phyloP scores from a whole-genome alignment of 2,888 invertebrate genomes.

The Caenorhabditis parvicauda region DNA sequence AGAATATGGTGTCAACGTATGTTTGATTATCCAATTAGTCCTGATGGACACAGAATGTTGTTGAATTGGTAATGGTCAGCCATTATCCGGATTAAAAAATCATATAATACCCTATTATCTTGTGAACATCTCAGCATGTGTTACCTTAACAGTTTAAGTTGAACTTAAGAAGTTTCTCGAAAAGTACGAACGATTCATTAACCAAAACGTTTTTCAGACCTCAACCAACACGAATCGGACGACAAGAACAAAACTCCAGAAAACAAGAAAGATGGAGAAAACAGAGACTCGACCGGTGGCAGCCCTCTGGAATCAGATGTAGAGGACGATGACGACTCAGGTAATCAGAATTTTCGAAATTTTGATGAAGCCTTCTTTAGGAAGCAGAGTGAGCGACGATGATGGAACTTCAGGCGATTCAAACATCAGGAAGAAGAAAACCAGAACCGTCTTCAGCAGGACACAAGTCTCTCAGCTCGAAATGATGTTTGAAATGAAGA shows the following conservation, averaged over 20 bases:
- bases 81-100: no score
- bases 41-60: no score
- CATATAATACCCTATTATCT: no score
- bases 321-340: conserved; percentile 31
- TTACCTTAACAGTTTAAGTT: no score
- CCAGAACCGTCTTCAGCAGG: conserved; percentile 59
- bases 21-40: no score
- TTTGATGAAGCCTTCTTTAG: conserved; percentile 3
- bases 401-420: conserved; percentile 27
- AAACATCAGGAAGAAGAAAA: conserved; percentile 55
- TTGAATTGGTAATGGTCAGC: no score
- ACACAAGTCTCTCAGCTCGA: conserved; percentile 57
- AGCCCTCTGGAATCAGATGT: conserved; percentile 44
- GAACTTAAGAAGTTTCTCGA: no score
- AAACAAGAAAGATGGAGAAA: conserved; percentile 15
- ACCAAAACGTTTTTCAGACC: no score
- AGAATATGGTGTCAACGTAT: no score
- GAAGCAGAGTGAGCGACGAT: conserved; percentile 37
- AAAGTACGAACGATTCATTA: no score
- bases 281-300: conserved; percentile 29
- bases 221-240: no score
- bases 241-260: conserved; percentile 5
- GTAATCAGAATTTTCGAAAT: not conserved
- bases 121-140: no score
- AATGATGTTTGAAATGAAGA: conserved; percentile 47